These are phyloP conservation scores for Tychaedon coryphoeus DNA, from an alignment of 2,113 vertebrate species.

Conservation along the genomic window DNA sequence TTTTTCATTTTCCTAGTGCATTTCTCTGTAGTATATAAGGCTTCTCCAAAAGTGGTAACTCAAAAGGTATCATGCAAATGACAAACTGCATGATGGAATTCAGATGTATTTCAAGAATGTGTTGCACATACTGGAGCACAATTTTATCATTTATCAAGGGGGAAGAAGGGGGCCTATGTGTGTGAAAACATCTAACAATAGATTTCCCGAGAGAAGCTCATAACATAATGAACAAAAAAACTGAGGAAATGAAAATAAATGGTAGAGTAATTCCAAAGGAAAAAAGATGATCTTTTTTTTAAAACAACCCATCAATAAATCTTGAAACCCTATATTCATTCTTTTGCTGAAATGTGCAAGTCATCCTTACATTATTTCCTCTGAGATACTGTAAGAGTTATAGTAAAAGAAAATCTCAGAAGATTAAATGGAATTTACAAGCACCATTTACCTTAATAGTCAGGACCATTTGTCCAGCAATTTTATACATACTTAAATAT, in stretches of 20 bases:
- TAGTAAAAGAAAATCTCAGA: conserved; percentile 14
- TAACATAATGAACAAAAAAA: conserved; percentile 25
- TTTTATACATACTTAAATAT: conserved; percentile 17
- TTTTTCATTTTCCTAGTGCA: conserved; percentile 43
- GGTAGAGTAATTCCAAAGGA: conserved; percentile 29
- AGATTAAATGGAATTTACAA: conserved; percentile 62
- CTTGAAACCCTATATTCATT: conserved; percentile 28
- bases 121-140: conserved; percentile 21
- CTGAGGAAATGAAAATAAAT: conserved; percentile 63
- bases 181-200: conserved; percentile 43
- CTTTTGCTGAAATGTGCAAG: conserved; percentile 17
- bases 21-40: conserved; percentile 51
- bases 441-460: conserved; percentile 53
- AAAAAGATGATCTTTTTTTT: conserved; percentile 47
- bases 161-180: not conserved
- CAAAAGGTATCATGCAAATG: conserved; percentile 67
- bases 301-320: conserved; percentile 39
- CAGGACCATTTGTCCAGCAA: conserved; percentile 25
- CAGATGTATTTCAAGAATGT: conserved; percentile 56
- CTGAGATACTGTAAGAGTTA: conserved; percentile 16
- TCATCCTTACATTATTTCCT: conserved; percentile 55
- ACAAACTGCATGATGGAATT: conserved; percentile 55
- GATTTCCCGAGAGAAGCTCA: conserved; percentile 60
- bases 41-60: conserved; percentile 27
- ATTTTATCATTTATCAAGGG: conserved; percentile 52